Conservation (phyloP, 2,113 vertebrate species). For the Corynorhinus townsendii region DNA sequence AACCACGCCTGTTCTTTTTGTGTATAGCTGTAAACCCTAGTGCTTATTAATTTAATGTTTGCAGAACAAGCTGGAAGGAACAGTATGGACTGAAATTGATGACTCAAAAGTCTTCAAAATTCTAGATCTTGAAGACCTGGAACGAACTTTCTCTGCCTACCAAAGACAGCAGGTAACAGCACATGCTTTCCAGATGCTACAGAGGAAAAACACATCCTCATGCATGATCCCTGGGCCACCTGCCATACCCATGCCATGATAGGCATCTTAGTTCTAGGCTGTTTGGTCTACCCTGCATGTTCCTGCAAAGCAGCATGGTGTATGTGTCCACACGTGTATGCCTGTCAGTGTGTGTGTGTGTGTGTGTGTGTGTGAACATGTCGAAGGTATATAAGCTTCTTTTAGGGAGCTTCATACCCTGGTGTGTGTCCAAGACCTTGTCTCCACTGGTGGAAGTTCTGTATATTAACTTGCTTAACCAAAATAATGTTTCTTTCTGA, state of each 20-base stretch:
- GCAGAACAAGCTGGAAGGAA: constrained; percentile 96
- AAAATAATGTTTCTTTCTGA: constrained; percentile 17
- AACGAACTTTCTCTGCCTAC: constrained; percentile 98
- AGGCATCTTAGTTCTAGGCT: background rate
- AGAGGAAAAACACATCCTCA: background rate
- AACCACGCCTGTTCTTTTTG: background rate
- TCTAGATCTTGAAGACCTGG: constrained; percentile 94
- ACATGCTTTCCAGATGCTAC: background rate
- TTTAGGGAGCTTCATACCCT: background rate
- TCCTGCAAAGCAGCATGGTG: background rate
- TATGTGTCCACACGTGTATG: background rate
- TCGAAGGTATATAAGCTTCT: background rate
- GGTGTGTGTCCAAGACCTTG: background rate
- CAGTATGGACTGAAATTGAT: constrained; percentile 94
- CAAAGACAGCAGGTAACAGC: constrained; percentile 97
- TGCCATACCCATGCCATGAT: background rate
- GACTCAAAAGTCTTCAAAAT: constrained; percentile 93
- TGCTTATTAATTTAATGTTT: constrained; percentile 64
- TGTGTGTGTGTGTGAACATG: background rate
- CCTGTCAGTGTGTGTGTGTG: background rate
- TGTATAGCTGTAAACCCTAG: constrained; percentile 30
- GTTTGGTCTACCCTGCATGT: background rate
- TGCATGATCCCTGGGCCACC: background rate
- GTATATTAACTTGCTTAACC: background rate
- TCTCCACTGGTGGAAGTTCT: background rate